Conservation (phyloP, 2,888 invertebrate species). For the Xestia c-nigrum region DNA sequence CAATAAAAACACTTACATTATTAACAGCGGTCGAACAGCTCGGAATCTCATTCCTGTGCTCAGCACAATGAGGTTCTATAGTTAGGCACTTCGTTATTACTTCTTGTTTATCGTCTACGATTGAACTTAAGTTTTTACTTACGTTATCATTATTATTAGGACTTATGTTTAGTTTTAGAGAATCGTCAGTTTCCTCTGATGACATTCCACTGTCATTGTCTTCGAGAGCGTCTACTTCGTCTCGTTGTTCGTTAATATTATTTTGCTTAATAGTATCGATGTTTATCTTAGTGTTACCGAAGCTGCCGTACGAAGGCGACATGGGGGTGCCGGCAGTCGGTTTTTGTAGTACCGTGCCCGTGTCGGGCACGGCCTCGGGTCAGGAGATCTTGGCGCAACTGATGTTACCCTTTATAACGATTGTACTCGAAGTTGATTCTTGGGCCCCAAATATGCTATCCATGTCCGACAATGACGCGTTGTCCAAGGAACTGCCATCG, state of each 20-base stretch:
- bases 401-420: constrained; percentile 83
- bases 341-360: constrained; percentile 79
- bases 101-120: constrained; percentile 74
- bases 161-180: constrained; percentile 78
- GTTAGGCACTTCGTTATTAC: constrained; percentile 88
- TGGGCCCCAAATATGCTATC: constrained; percentile 82
- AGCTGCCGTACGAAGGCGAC: constrained; percentile 82
- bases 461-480: constrained; percentile 81
- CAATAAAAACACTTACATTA: constrained; percentile 78
- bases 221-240: constrained; percentile 63
- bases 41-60: constrained; percentile 87
- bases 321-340: constrained; percentile 70
- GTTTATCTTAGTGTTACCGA: constrained; percentile 80
- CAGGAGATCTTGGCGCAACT: constrained; percentile 81
- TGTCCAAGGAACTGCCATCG: constrained; percentile 82
- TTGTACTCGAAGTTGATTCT: constrained; percentile 79
- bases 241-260: constrained; percentile 65
- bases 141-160: constrained; percentile 74
- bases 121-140: constrained; percentile 73
- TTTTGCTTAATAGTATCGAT: constrained; percentile 66
- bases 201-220: constrained; percentile 87
- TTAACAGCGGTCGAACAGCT: constrained; percentile 84
- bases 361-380: constrained; percentile 87
- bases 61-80: constrained; percentile 80
- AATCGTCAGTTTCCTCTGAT: constrained; percentile 87